These are phyloP conservation scores for Athetis lepigone DNA, from an alignment of 2,888 invertebrate species.

Conservation along the genomic window DNA sequence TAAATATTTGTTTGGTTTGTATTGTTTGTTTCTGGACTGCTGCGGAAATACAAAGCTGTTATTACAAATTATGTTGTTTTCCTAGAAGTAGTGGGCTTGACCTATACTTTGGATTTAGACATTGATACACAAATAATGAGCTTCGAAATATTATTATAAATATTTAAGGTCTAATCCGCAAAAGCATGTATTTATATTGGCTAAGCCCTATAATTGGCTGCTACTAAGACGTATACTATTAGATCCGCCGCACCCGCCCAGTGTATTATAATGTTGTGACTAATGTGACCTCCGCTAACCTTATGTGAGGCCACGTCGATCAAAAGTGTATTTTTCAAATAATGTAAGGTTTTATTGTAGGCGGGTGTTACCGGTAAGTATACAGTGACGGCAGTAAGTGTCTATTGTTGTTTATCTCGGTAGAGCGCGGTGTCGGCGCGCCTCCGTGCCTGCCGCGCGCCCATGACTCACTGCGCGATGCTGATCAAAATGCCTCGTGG, in stretches of 20 bases:
- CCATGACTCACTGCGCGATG: constrained; percentile 71
- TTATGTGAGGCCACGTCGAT: constrained; percentile 50
- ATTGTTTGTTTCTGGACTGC: constrained; percentile 22
- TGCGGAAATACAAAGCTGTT: constrained; percentile 27
- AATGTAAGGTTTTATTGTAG: constrained; percentile 43
- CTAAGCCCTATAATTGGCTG: constrained; percentile 39
- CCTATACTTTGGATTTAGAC: constrained; percentile 8
- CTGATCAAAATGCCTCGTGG: constrained; percentile 76
- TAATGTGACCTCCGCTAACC: constrained; percentile 56
- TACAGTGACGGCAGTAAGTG: constrained; percentile 33
- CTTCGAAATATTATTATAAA: constrained; percentile 24
- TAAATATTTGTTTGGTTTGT: constrained; percentile 38
- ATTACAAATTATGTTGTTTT: constrained; percentile 15
- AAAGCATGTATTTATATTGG: constrained; percentile 26
- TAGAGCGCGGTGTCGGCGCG: constrained; percentile 52
- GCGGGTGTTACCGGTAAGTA: constrained; percentile 32
- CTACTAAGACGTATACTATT: constrained; percentile 21
- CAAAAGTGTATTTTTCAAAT: constrained; percentile 51
- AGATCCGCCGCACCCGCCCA: constrained; percentile 35
- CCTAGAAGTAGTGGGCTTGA: not conserved
- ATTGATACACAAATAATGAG: constrained; percentile 27
- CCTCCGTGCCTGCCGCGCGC: constrained; percentile 47
- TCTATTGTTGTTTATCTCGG: constrained; percentile 59
- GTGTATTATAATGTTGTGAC: constrained; percentile 41
- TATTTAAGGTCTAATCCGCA: constrained; percentile 44